Conservation (phyloP, 2,113 vertebrate genomes). For the Phycodurus eques region DNA sequence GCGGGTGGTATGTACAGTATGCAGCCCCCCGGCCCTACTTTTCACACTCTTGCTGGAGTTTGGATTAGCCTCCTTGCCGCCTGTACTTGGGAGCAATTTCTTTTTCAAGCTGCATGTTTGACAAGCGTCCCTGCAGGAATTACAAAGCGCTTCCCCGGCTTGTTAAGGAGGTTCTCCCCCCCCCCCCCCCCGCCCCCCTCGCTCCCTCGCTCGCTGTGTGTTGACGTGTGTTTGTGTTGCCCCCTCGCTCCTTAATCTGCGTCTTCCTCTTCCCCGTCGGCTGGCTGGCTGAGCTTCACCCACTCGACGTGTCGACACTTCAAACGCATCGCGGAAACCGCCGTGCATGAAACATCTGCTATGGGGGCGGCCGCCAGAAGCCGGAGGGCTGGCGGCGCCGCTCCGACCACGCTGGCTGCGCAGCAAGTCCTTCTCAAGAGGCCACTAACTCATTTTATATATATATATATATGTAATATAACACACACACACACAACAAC, state of each 20-base stretch:
- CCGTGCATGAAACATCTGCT: constrained; percentile 43
- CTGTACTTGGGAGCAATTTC: constrained; percentile 1
- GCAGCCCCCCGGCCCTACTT: not conserved
- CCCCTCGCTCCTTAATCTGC: constrained; percentile 37
- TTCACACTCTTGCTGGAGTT: not conserved
- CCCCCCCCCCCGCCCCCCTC: not conserved
- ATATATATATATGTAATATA: no score
- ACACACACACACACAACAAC: no score
- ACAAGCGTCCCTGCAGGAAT: constrained; percentile 14
- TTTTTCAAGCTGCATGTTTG: constrained; percentile 17
- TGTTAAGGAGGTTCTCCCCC: constrained; percentile 4
- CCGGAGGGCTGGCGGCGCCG: constrained; percentile 40
- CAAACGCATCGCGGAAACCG: constrained; percentile 31
- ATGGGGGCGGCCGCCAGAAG: constrained; percentile 38
- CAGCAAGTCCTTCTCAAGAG: constrained; percentile 46
- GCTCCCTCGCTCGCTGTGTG: not conserved
- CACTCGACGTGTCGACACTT: constrained; percentile 55
- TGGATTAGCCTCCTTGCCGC: not conserved
- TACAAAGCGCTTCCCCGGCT: constrained; percentile 22
- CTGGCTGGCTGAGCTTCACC: constrained; percentile 37
- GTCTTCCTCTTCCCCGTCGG: constrained; percentile 37
- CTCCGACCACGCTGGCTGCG: constrained; percentile 44
- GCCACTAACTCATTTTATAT: not conserved
- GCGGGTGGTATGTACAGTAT: no score
- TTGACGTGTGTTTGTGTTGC: constrained; percentile 40